Percentiles rank a stretch among this genome's conserved stretches.
phyloP scores from a whole-genome alignment of 1,140 invertebrate genomes.

The Saccostrea echinata region DNA sequence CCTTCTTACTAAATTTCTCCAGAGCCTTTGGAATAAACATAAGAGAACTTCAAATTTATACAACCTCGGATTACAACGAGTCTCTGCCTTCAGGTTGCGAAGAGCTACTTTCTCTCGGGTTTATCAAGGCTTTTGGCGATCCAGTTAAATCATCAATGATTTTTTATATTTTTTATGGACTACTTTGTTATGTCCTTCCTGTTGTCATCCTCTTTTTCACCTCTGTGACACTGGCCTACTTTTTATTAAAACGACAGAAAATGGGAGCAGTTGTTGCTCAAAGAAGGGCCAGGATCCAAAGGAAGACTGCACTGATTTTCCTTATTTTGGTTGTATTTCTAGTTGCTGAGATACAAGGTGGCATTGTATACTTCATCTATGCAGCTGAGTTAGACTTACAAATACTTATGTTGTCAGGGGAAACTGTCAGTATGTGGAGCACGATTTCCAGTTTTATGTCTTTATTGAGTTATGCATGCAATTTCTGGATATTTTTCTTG shows the following conservation, averaged over 20 bases:
- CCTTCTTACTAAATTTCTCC: slow-evolving; percentile 40
- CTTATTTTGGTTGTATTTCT: slow-evolving; percentile 49
- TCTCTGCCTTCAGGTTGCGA: slow-evolving; percentile 1
- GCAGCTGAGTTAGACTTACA: slow-evolving; percentile 42
- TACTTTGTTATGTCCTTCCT: slow-evolving; percentile 36
- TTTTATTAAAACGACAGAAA: neutral
- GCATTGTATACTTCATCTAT: slow-evolving; percentile 51
- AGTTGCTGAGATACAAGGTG: slow-evolving; percentile 50
- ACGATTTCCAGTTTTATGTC: slow-evolving; percentile 38
- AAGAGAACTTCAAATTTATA: neutral
- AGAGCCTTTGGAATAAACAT: slow-evolving; percentile 39
- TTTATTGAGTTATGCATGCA: slow-evolving; percentile 49
- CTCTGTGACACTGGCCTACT: neutral
- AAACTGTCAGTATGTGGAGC: slow-evolving; percentile 43
- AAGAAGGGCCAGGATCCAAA: slow-evolving; percentile 8
- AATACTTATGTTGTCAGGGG: slow-evolving; percentile 36
- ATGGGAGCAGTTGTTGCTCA: neutral
- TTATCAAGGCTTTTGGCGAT: slow-evolving; percentile 24
- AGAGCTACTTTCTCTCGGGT: neutral
- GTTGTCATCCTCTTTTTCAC: slow-evolving; percentile 43
- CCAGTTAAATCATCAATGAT: slow-evolving; percentile 17
- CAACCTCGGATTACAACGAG: neutral
- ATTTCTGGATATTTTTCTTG: no score
- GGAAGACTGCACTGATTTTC: slow-evolving; percentile 39
- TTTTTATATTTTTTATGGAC: slow-evolving; percentile 32